Evolutionary conservation across 2,797 vertebrate species (phyloP).

Genomic region (Cossypha niveicapilla): DNA sequence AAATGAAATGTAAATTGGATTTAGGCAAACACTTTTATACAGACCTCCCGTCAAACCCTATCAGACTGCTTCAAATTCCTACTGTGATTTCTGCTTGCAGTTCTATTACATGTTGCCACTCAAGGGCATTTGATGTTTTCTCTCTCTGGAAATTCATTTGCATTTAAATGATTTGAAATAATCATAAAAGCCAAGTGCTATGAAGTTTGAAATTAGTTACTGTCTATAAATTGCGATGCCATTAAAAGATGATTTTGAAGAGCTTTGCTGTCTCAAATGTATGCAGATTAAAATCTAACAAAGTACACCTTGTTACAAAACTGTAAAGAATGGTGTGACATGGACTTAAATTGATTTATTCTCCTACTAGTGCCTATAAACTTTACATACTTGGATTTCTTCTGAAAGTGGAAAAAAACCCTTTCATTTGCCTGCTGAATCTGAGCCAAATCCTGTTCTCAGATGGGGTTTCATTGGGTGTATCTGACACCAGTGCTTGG

Average conservation of each 20-base stretch:
- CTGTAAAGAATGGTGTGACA: slow-evolving; percentile 76
- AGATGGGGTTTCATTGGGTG: slow-evolving; percentile 42
- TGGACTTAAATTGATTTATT: slow-evolving; percentile 79
- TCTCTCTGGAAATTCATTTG: slow-evolving; percentile 86
- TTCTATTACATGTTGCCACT: slow-evolving; percentile 82
- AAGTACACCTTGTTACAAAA: slow-evolving; percentile 83
- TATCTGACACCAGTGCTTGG: slow-evolving; percentile 44
- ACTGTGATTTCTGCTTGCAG: slow-evolving; percentile 67
- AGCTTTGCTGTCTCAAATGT: slow-evolving; percentile 80
- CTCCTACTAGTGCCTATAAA: slow-evolving; percentile 70
- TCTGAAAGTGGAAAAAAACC: slow-evolving; percentile 58
- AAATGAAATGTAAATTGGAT: slow-evolving; percentile 83
- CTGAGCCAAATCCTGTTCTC: slow-evolving; percentile 51
- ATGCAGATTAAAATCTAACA: slow-evolving; percentile 84
- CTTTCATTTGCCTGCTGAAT: slow-evolving; percentile 45
- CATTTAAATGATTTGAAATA: slow-evolving; percentile 89
- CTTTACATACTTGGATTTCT: slow-evolving; percentile 64
- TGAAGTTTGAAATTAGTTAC: slow-evolving; percentile 89
- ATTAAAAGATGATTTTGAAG: slow-evolving; percentile 85
- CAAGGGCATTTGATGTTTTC: slow-evolving; percentile 85
- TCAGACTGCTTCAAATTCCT: slow-evolving; percentile 73
- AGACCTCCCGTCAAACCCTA: slow-evolving; percentile 75
- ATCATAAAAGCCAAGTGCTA: slow-evolving; percentile 88
- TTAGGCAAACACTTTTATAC: slow-evolving; percentile 76
- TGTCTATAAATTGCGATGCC: slow-evolving; percentile 83